These are phyloP conservation scores for Plemyria rubiginata DNA, from an alignment of 2,888 invertebrate species.

Conservation along the genomic window DNA sequence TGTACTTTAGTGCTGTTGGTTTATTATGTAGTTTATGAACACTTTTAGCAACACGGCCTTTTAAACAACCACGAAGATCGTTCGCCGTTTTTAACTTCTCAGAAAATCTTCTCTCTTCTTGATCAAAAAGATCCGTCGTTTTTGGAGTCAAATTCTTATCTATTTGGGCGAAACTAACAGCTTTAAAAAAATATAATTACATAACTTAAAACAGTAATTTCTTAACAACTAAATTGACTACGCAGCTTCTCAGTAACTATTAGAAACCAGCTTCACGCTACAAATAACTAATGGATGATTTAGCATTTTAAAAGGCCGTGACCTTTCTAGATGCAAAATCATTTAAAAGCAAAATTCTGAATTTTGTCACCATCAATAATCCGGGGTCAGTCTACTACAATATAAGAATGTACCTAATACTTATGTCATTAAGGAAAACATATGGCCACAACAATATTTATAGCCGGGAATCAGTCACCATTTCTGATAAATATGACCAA, in stretches of 20 bases:
- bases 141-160: too few relatives aligned
- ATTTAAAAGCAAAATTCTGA: conserved; percentile 21
- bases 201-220: background rate
- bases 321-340: background rate
- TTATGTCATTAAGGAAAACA: conserved; percentile 8
- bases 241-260: background rate
- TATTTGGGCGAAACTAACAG: background rate
- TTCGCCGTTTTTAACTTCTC: too few relatives aligned
- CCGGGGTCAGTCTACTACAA: conserved; percentile 14
- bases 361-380: conserved; percentile 20
- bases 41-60: too few relatives aligned
- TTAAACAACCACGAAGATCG: too few relatives aligned
- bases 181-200: background rate
- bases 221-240: background rate
- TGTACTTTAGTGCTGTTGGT: background rate
- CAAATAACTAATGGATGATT: background rate
- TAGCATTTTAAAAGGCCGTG: conserved; percentile 23
- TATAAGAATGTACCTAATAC: conserved; percentile 7
- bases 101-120: too few relatives aligned
- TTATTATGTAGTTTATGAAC: too few relatives aligned
- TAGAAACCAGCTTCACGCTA: background rate
- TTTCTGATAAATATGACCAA: conserved; percentile 11
- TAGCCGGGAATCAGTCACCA: conserved; percentile 6
- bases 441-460: background rate
- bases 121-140: too few relatives aligned